Evolutionary conservation across 2,113 vertebrate genomes (phyloP).

Genomic region (Equus quagga): DNA sequence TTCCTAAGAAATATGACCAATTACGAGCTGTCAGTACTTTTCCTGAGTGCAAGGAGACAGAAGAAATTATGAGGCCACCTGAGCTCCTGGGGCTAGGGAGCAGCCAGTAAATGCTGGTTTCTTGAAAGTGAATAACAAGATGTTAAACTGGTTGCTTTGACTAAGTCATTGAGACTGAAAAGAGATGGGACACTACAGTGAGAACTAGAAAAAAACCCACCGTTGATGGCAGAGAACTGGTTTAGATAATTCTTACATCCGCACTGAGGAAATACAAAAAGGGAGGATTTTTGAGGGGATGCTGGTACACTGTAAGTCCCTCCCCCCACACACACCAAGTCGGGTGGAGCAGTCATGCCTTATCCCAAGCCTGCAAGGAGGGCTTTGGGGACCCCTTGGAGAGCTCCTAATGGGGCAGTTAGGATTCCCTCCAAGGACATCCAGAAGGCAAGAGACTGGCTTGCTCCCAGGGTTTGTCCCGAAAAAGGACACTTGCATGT

Average conservation of each 20-base stretch:
- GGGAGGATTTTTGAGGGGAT: neutral
- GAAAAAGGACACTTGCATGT: neutral
- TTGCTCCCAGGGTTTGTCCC: neutral
- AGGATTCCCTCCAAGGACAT: neutral
- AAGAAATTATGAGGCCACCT: neutral
- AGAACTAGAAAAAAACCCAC: neutral
- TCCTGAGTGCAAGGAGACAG: neutral
- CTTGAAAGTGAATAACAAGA: neutral
- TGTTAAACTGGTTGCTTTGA: neutral
- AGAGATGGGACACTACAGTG: neutral
- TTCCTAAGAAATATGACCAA: slow-evolving; percentile 37
- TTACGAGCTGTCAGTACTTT: slow-evolving; percentile 25
- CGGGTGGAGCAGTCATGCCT: neutral
- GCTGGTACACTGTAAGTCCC: neutral
- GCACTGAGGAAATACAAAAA: neutral
- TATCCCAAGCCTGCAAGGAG: neutral
- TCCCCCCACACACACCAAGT: too few species aligned
- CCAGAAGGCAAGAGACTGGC: neutral
- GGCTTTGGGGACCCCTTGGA: neutral
- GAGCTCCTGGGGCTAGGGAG: neutral
- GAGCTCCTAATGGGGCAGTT: neutral
- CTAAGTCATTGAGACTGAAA: neutral
- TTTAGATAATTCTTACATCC: neutral
- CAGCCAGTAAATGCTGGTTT: neutral
- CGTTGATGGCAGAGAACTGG: neutral